Evolutionary conservation across 2,797 vertebrate genomes (phyloP).

Genomic region (Myoxocephalus aenaeus): DNA sequence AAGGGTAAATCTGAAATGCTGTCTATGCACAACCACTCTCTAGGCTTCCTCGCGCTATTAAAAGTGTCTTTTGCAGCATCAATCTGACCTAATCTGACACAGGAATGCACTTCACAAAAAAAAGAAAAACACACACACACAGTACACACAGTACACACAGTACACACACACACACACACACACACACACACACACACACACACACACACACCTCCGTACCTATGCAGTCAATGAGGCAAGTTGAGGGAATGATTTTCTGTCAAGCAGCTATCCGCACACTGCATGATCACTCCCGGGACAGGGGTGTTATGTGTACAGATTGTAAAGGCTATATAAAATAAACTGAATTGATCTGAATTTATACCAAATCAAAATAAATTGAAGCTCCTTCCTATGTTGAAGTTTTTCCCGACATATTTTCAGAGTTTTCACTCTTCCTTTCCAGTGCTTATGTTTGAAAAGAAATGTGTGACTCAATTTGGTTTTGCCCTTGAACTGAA

Average conservation of each 20-base stretch:
- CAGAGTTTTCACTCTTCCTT: background rate
- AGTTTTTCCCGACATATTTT: constrained; percentile 3
- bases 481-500: constrained; percentile 50
- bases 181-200: background rate
- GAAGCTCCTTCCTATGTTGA: constrained; percentile 5
- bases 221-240: constrained; percentile 32
- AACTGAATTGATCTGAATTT: constrained; percentile 55
- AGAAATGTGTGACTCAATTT: constrained; percentile 24
- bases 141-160: no score
- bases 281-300: constrained; percentile 42
- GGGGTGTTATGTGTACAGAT: no score
- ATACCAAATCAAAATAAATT: constrained; percentile 44
- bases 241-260: constrained; percentile 53
- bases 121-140: background rate
- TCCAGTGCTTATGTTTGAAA: constrained; percentile 10
- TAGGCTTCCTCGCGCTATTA: constrained; percentile 4
- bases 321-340: no score
- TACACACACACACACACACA: constrained; percentile 14
- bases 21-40: background rate
- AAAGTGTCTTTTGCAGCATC: constrained; percentile 32
- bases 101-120: constrained; percentile 37
- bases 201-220: constrained; percentile 26
- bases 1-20: constrained; percentile 12
- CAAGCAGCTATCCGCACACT: constrained; percentile 39
- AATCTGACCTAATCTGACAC: constrained; percentile 41